Percentiles rank a stretch among this genome's conserved stretches.
Evolutionary conservation across 1,140 invertebrate species (phyloP).

Genomic region (Anoplolepis gracilipes): DNA sequence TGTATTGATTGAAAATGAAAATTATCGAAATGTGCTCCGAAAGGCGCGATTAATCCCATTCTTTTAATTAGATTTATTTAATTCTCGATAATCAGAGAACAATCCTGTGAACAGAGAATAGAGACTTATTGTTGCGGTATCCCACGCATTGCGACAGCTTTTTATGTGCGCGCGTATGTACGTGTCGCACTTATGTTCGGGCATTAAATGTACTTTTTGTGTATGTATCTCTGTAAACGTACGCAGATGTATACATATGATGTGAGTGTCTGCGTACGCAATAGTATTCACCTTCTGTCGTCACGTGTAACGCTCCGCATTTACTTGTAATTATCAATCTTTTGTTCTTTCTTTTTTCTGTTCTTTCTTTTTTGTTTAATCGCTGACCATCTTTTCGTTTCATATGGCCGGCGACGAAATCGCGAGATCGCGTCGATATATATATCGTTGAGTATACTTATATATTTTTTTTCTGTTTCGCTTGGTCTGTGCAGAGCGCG

Average conservation of each 20-base stretch:
- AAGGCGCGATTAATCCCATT: constrained; percentile 17
- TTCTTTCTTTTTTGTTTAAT: constrained; percentile 39
- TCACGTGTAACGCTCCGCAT: constrained; percentile 53
- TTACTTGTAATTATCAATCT: constrained; percentile 23
- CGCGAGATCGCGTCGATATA: constrained; percentile 21
- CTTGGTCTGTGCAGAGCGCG: constrained; percentile 49
- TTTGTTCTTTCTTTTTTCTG: constrained; percentile 26
- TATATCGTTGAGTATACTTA: constrained; percentile 43
- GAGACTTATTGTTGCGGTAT: constrained; percentile 22
- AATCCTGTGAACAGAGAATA: constrained; percentile 20
- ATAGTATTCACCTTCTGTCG: constrained; percentile 54
- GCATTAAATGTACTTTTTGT: constrained; percentile 68
- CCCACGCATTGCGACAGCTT: constrained; percentile 48
- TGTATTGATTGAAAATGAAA: constrained; percentile 12
- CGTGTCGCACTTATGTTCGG: constrained; percentile 55
- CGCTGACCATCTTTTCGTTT: neutral
- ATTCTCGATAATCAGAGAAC: neutral
- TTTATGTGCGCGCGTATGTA: constrained; percentile 40
- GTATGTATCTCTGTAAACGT: constrained; percentile 62
- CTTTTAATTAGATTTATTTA: constrained; percentile 26
- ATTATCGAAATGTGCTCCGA: constrained; percentile 8
- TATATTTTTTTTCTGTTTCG: constrained; percentile 62
- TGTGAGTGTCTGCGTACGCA: constrained; percentile 67
- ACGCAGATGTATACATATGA: constrained; percentile 55
- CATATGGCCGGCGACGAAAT: neutral